Conservation (phyloP, 2,113 vertebrate species). For the Trichechus manatus region DNA sequence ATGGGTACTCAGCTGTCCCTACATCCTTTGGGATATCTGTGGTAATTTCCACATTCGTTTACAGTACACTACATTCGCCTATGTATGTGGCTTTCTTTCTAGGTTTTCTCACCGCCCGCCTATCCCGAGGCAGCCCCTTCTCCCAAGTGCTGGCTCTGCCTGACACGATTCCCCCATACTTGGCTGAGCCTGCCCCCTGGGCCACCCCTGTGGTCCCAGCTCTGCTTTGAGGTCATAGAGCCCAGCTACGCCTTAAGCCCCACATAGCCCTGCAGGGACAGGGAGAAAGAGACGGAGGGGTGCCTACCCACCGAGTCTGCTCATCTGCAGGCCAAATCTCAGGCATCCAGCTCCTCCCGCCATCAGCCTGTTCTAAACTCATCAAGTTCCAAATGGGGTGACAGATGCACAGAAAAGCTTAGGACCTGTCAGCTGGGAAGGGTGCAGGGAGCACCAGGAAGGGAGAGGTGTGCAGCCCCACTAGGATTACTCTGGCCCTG, state of each 20-base stretch:
- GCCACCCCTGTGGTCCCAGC: background rate
- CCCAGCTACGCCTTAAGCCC: background rate
- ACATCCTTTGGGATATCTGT: background rate
- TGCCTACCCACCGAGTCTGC: background rate
- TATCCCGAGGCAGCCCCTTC: background rate
- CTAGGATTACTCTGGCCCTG: conserved; percentile 55
- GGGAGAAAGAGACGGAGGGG: background rate
- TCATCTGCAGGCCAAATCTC: background rate
- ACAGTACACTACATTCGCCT: background rate
- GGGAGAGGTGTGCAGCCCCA: background rate
- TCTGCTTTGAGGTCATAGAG: background rate
- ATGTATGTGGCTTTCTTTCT: background rate
- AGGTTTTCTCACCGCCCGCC: background rate
- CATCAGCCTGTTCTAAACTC: background rate
- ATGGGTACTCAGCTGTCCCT: background rate
- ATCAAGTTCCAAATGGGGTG: background rate
- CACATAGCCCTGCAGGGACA: background rate
- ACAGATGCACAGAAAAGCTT: background rate
- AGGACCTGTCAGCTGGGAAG: background rate
- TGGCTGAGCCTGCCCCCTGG: background rate
- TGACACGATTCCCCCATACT: background rate
- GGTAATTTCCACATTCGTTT: background rate
- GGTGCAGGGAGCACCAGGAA: background rate
- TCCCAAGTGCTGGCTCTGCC: background rate
- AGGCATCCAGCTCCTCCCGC: background rate